Percentiles rank a stretch among this genome's conserved stretches.
Conservation (phyloP, 37 sponge, comb jelly and placozoan genomes). For the Geodia barretti region DNA sequence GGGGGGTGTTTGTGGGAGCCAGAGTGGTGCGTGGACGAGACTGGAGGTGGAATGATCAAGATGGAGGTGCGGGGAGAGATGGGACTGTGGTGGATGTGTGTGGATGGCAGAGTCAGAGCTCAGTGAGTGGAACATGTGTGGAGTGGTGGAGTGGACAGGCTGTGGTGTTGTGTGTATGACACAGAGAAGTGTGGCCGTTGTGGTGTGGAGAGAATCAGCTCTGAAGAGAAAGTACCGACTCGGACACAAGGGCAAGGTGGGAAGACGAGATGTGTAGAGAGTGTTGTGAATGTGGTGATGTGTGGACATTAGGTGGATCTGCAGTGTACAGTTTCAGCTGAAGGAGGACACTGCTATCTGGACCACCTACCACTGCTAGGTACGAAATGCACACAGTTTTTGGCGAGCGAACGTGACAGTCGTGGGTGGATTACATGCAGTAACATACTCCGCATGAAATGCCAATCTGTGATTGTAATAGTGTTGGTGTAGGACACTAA, state of each 20-base stretch:
- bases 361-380: background rate
- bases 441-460: no score
- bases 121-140: background rate
- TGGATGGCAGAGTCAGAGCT: background rate
- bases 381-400: no score
- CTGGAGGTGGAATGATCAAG: background rate
- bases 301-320: slow-evolving; percentile 2
- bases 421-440: no score
- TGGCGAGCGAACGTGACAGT: no score
- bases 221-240: slow-evolving; percentile 65
- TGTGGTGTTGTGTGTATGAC: no score
- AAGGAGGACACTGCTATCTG: background rate
- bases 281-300: background rate
- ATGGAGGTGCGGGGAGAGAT: background rate
- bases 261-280: background rate
- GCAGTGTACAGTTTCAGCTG: background rate
- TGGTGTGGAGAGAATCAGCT: slow-evolving; percentile 63
- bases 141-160: no score
- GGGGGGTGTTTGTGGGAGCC: background rate
- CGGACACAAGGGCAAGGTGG: slow-evolving; percentile 87
- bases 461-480: no score
- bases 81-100: background rate
- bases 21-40: background rate
- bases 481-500: no score
- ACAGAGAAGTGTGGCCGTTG: slow-evolving; percentile 84